Evolutionary conservation across 92 coral and sea anemone species (phyloP).

Genomic region (Actinostola sp.): DNA sequence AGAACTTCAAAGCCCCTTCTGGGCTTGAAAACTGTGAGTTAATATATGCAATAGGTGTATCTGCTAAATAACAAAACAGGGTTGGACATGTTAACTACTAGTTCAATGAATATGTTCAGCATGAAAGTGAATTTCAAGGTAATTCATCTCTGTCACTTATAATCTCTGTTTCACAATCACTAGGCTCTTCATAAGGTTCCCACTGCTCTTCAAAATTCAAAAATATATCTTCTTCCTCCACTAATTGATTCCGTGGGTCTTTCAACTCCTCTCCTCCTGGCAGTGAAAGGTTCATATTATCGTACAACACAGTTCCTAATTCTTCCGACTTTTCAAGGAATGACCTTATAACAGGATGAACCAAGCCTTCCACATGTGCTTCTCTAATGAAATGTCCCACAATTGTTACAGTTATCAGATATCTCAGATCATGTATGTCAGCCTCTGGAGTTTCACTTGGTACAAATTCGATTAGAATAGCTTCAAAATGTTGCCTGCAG

Average conservation of each 20-base stretch:
- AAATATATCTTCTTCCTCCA: conserved; percentile 24
- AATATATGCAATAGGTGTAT: no score
- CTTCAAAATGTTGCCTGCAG: conserved; percentile 29
- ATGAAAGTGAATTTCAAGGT: no score
- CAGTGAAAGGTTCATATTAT: conserved; percentile 27
- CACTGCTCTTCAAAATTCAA: conserved; percentile 14
- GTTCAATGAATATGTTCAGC: no score
- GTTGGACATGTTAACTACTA: no score
- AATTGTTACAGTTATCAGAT: conserved; percentile 15
- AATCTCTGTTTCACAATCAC: conserved; percentile 18
- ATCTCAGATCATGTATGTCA: conserved; percentile 29
- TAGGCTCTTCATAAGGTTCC: conserved; percentile 2
- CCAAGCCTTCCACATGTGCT: conserved; percentile 10
- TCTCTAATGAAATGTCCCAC: conserved; percentile 8
- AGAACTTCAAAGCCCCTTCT: no score
- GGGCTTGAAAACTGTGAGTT: no score
- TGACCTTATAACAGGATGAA: conserved; percentile 19
- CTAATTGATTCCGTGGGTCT: conserved; percentile 25
- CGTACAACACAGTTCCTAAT: conserved; percentile 35
- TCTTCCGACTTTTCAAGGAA: conserved; percentile 19
- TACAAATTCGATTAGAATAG: conserved; percentile 15
- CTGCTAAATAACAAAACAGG: no score
- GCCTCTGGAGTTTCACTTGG: conserved; percentile 24
- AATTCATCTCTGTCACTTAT: conserved; percentile 11
- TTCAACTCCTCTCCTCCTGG: conserved; percentile 19